Base-by-base conservation (phyloP, 2,113 vertebrate species). In the Camarhynchus parvulus region DNA sequence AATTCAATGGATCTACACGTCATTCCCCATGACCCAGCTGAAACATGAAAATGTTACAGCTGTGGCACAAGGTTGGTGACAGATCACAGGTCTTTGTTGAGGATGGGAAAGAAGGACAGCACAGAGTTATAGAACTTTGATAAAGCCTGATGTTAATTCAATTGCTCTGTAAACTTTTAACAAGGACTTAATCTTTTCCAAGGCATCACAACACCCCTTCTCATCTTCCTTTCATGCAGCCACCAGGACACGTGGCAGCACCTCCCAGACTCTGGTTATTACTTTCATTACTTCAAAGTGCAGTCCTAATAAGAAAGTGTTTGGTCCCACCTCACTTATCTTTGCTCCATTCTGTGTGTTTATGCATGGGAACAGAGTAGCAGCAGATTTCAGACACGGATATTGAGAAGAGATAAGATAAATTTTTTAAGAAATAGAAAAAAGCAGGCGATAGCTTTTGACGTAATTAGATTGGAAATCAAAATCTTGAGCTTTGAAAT, bases 391-490 rank as follows among this genome's bases (percentile, higher is more conserved):
- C 90, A 78, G 56, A 68, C 31, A 37, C 3, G 2, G 94, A 92
- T 93, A 94, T 86, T 90, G 61, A 78, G 77, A 70, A 87, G 56
- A 96, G 90, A 94, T 91, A 94, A 95, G 85, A 86, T 52, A 90
- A 90, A 83, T 9, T 64, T 47, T 86, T 44, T 52, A 70, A 89
- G 63, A 91, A 91, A 46, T 24, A 79, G 37, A 84, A 81, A 74
- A 62, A 70, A 93, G 44, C 39, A 81, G 42, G 63, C 1, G 0
- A 77, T 19, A 39, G 72, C 50, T 95, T 93, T 56, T 83, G 79
- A 90, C 1, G 0, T 83, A 72, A 78, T 77, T 67, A 67, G 76
- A 88, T 42, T 86, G 19, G 47, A 80, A 96, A 90, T 61, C 27
- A 80, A 35, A 61, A 30, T 14, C 58, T 56, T 37, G 28, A 66